Base-by-base conservation (phyloP, 1,140 invertebrate species). In the Drosophila carrolli region DNA sequence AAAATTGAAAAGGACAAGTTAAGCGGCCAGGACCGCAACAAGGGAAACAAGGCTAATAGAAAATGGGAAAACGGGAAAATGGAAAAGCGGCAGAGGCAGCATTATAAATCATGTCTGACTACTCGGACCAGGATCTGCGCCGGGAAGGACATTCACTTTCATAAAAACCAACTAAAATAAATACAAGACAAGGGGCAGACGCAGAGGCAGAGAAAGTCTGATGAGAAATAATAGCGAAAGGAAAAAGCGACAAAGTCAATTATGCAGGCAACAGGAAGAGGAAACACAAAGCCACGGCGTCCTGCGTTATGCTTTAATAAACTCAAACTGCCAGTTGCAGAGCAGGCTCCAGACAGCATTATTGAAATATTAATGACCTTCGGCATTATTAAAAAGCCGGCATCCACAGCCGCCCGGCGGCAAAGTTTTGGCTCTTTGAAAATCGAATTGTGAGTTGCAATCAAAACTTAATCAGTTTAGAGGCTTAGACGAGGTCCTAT, bases 401-500 rank as follows among this genome's bases (percentile, higher is more conserved):
- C n/a, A 11, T 10, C 8, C 35, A 14, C 23, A 51, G 38, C n/a
- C 59, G 44, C 29, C 57, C 27, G 62, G 40, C 68, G 57, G 70
- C 66, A 73, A 86, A 86, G 79, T 88, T 88, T 88, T 55, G 43
- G 47, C 43, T 32, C 66, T 67, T 58, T 74, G 48, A 60, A 86
- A 83, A 86, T 88, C 79, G 83, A 86, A 86, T 86, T 81, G 78
- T 57, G 78, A 86, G 76, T 86, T 80, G 83, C 79, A 89, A 88
- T 88, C 84, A 88, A 83, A 88, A 83, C 84, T 88, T 88, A 88
- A 88, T 89, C 84, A 83, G 83, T 88, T 88, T 82, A 89, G 60
- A 89, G 75, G 79, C 83, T 86, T 82, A 78, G 82, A 62, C 41
- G 38, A 38, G 66, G 47, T 37, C 35, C 57, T n/a, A 23, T 38